Evolutionary conservation across 2,888 invertebrate genomes (phyloP).

Genomic region (Leptinotarsa tumamoca): DNA sequence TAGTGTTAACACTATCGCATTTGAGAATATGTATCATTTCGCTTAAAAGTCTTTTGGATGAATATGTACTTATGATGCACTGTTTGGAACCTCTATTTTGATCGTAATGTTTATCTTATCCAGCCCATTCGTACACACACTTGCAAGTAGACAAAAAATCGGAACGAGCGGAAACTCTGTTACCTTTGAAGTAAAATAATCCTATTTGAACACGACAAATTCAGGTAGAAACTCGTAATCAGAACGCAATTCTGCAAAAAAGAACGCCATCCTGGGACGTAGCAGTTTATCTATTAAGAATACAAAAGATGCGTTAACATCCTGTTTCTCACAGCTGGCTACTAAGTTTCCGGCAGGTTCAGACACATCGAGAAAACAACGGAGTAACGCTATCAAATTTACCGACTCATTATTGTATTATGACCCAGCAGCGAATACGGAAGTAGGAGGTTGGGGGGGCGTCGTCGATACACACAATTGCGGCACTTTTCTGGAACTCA

Average conservation of each 20-base stretch:
- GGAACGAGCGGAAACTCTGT: not conserved
- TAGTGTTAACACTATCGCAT: too few species aligned
- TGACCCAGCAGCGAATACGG: not conserved
- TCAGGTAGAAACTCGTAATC: conserved; percentile 14
- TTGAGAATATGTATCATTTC: too few species aligned
- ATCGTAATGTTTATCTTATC: not conserved
- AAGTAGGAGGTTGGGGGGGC: conserved; percentile 2
- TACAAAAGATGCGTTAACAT: conserved; percentile 40
- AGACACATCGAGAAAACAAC: conserved; percentile 28
- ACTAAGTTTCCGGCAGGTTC: conserved; percentile 36
- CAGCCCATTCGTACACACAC: not conserved
- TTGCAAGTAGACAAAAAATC: not conserved
- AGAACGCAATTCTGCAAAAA: conserved; percentile 21
- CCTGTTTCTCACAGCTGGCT: conserved; percentile 44
- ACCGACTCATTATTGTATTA: conserved; percentile 26
- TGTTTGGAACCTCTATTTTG: too few species aligned
- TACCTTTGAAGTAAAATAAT: not conserved
- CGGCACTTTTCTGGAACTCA: too few species aligned
- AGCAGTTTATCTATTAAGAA: conserved; percentile 29
- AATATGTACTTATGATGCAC: too few species aligned
- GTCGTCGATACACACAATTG: not conserved
- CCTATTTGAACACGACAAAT: conserved; percentile 1
- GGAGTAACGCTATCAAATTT: conserved; percentile 31
- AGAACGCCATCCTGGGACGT: conserved; percentile 9
- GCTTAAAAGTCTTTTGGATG: too few species aligned